Evolutionary conservation across 2,797 vertebrate species (phyloP).

Genomic region (Ataeniobius toweri): DNA sequence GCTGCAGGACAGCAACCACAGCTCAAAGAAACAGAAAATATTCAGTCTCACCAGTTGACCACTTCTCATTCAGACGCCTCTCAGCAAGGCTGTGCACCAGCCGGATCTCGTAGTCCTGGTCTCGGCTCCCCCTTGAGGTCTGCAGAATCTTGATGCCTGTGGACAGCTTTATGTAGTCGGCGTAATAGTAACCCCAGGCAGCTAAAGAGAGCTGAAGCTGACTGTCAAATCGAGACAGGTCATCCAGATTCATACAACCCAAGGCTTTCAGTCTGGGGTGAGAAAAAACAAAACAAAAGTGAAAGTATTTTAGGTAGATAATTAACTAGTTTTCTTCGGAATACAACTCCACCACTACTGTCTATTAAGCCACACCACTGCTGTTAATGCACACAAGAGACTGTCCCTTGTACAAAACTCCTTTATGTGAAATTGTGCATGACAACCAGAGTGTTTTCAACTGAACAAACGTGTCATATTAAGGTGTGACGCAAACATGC

Average conservation of each 20-base stretch:
- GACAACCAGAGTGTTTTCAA: constrained; percentile 25
- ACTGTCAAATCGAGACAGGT: constrained; percentile 82
- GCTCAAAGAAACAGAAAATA: constrained; percentile 2
- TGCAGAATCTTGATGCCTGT: constrained; percentile 82
- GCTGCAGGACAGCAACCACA: constrained; percentile 2
- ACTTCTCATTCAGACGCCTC: constrained; percentile 86
- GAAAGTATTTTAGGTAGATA: constrained; percentile 3
- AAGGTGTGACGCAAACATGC: not conserved
- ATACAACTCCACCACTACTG: not conserved
- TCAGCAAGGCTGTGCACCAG: constrained; percentile 83
- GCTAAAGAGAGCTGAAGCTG: constrained; percentile 83
- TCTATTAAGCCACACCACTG: constrained; percentile 11
- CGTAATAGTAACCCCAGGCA: constrained; percentile 85
- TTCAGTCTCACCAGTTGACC: constrained; percentile 80
- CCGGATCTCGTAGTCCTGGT: constrained; percentile 84
- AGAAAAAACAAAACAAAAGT: constrained; percentile 26
- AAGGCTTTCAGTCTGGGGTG: constrained; percentile 78
- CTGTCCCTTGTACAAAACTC: constrained; percentile 10
- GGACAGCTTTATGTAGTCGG: constrained; percentile 84
- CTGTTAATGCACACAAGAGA: constrained; percentile 16
- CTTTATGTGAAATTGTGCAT: constrained; percentile 16
- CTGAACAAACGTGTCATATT: not conserved
- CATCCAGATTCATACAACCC: constrained; percentile 83
- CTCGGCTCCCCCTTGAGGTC: constrained; percentile 77
- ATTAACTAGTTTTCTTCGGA: not conserved